A percentile compares a stretch with the other conserved stretches of the same genome.
Conservation (phyloP, 1,140 invertebrate species). For the Pseudomyrmex flavicornis region DNA sequence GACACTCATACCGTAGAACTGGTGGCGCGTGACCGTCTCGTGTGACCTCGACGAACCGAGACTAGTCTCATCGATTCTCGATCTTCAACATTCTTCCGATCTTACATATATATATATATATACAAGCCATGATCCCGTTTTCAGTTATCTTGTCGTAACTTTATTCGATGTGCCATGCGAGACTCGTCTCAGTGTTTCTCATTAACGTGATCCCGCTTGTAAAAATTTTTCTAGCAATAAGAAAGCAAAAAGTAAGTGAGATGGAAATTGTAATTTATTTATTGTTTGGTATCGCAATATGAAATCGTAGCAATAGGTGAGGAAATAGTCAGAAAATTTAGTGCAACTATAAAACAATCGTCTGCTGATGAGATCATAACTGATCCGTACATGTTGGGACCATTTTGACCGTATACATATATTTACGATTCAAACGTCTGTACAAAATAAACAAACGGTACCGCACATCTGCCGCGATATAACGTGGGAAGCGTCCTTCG, state of each 20-base stretch:
- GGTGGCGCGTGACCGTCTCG: conserved; percentile 71
- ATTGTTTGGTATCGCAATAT: too few relatives aligned
- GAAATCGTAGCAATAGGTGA: neutral
- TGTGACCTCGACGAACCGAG: conserved; percentile 69
- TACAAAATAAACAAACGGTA: conserved; percentile 34
- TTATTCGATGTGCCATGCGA: neutral
- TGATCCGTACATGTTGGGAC: neutral
- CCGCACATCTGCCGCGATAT: conserved; percentile 64
- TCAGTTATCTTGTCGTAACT: neutral
- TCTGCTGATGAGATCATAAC: conserved; percentile 32
- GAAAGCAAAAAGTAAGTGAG: neutral
- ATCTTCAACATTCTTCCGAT: conserved; percentile 49
- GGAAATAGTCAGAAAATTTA: conserved; percentile 3
- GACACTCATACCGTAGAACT: conserved; percentile 67
- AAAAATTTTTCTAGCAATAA: neutral
- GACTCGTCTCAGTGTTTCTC: neutral
- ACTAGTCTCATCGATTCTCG: conserved; percentile 66
- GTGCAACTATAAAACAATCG: conserved; percentile 2
- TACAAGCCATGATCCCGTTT: conserved; percentile 12
- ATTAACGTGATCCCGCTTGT: neutral
- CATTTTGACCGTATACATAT: conserved; percentile 13
- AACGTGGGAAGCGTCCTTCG: conserved; percentile 76
- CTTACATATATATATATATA: neutral
- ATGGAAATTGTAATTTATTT: neutral
- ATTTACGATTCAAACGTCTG: conserved; percentile 29